Conservation (phyloP, 2,888 invertebrate species). For the Coleophora flavipennella region DNA sequence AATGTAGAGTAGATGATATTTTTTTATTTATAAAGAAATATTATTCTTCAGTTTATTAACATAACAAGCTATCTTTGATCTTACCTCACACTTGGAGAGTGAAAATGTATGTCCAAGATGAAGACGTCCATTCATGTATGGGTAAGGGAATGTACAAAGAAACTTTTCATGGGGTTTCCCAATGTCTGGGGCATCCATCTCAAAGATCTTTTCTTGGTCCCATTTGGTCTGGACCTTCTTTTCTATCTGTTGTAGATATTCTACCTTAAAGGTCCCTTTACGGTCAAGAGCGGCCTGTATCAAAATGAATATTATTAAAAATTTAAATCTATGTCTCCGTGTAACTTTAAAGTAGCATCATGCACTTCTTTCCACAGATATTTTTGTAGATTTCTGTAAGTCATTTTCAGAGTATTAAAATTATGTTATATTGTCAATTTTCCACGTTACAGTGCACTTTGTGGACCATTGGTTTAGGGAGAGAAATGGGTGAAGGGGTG, state of each 20-base stretch:
- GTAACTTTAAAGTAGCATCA: too few relatives aligned
- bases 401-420: too few relatives aligned
- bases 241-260: conserved; percentile 93
- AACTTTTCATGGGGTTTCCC: conserved; percentile 84
- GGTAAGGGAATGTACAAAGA: conserved; percentile 96
- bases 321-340: too few relatives aligned
- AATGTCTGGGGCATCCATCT: conserved; percentile 83
- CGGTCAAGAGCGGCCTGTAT: conserved; percentile 64
- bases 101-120: conserved; percentile 99
- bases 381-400: too few relatives aligned
- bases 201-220: conserved; percentile 85
- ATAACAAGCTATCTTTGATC: conserved; percentile 12
- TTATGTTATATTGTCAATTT: too few relatives aligned
- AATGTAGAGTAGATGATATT: too few relatives aligned
- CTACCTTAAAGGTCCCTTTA: conserved; percentile 97
- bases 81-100: conserved; percentile 95
- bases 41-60: too few relatives aligned
- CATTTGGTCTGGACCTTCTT: conserved; percentile 87
- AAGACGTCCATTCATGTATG: conserved; percentile 99
- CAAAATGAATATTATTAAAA: background rate
- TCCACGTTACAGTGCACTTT: too few relatives aligned
- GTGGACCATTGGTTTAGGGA: too few relatives aligned
- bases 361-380: too few relatives aligned
- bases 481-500: too few relatives aligned
- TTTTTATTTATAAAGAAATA: too few relatives aligned